Evolutionary conservation across 2,113 vertebrate species (phyloP), one percentile per base, ranked within the genome.

Genomic region (Varanus komodoensis): DNA sequence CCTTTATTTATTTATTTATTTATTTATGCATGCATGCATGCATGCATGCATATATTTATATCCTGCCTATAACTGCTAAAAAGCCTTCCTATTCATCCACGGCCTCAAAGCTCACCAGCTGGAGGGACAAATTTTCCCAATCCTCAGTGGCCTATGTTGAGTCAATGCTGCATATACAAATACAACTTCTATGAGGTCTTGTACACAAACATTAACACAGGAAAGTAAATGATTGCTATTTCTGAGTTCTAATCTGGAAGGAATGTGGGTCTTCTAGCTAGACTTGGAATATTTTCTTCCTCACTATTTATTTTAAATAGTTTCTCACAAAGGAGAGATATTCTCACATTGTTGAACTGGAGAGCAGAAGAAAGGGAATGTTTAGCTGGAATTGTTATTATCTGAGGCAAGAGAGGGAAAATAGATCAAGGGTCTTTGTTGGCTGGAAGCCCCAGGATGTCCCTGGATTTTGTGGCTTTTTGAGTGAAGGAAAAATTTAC

Each of bases 221-320:
- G 73, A 75, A 92, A 87, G 69, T 57, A 94, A 87, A 91, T 44
- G 48, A 88, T 80, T 89, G 86, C 50, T 89, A 85, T 57, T 91
- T 83, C 52, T 89, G 73, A 88, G 88, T 48, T 93, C 87, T 88
- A 75, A 91, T 92, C 82, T 92, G 89, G 93, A 93, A 95, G 82
- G 90, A 93, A 94, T 87, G n/a, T 74, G 64, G 32, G 25, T 74
- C 92, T 91, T 84, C n/a, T 79, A 89, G 91, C 69, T 89, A 92
- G 94, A 54, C 1, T 86, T 29, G 32, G 80, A 11, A 23, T n/a
- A 68, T 68, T 48, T 79, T n/a, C 50, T 6, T 85, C 9, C 14
- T 34, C 91, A 91, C 32, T 73, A 48, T 74, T 90, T 91, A 25
- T 82, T 94, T 95, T 82, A 79, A 86, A 54, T 21, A n/a, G 83